A percentile compares a stretch with the other conserved stretches of the same genome.
These are phyloP conservation scores for Dunckerocampus dactyliophorus DNA, from an alignment of 2,113 vertebrate species.

Conservation along the genomic window DNA sequence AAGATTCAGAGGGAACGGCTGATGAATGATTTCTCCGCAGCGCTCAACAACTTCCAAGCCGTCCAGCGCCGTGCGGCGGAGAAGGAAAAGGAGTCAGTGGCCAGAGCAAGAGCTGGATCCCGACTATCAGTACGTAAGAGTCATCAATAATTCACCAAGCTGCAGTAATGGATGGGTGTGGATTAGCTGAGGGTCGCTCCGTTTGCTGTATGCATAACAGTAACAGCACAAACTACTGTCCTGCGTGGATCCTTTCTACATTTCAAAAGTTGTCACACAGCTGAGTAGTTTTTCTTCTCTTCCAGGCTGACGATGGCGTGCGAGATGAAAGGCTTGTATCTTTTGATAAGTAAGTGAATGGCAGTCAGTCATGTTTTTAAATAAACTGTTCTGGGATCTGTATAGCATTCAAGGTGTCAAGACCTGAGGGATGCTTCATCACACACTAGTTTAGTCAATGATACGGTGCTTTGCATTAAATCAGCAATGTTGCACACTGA, in stretches of 20 bases:
- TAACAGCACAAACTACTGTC: not conserved
- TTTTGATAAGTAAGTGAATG: slow-evolving; percentile 82
- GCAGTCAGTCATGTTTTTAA: too few relatives aligned
- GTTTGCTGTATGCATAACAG: too few relatives aligned
- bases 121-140: slow-evolving; percentile 79
- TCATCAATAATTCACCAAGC: not conserved
- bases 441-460: not conserved
- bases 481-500: not conserved
- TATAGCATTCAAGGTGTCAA: not conserved
- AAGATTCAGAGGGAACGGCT: slow-evolving; percentile 92
- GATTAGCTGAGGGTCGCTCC: not conserved
- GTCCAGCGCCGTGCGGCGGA: slow-evolving; percentile 87
- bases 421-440: not conserved
- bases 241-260: not conserved
- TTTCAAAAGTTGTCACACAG: not conserved
- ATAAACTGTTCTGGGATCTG: not conserved
- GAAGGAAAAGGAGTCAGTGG: slow-evolving; percentile 89
- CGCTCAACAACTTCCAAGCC: slow-evolving; percentile 91
- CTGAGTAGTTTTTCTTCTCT: slow-evolving; percentile 25
- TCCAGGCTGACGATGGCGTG: slow-evolving; percentile 79
- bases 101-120: slow-evolving; percentile 85
- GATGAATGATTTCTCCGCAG: slow-evolving; percentile 93
- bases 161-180: not conserved
- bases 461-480: not conserved
- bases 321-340: slow-evolving; percentile 91